phyloP scores from a whole-genome alignment of 2,888 invertebrate genomes.

The Cyaniris semiargus region DNA sequence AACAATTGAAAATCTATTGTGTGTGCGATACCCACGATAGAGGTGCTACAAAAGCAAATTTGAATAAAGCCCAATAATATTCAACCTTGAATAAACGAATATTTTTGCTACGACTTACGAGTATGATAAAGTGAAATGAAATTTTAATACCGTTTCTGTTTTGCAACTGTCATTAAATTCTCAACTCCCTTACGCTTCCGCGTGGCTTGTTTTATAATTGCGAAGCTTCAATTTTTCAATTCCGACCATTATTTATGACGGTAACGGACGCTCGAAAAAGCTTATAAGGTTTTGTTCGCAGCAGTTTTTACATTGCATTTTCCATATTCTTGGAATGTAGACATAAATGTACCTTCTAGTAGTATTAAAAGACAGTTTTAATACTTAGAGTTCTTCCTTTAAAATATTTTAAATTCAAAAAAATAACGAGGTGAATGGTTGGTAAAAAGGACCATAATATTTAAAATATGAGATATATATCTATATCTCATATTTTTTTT shows the following conservation, averaged over 20 bases:
- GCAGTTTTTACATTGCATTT: not conserved
- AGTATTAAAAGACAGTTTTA: too few relatives aligned
- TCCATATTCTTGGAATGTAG: not conserved
- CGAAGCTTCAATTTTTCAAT: not conserved
- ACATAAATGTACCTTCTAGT: not conserved
- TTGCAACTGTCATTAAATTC: slow-evolving; percentile 8
- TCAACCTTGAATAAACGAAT: not conserved
- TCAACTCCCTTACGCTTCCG: not conserved
- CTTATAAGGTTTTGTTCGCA: not conserved
- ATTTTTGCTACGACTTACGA: not conserved
- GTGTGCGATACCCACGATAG: too few relatives aligned
- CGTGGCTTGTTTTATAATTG: not conserved
- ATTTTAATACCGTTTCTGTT: not conserved
- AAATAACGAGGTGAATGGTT: too few relatives aligned
- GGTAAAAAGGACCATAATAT: too few relatives aligned
- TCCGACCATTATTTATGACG: not conserved
- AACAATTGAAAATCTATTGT: too few relatives aligned
- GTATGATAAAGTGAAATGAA: not conserved
- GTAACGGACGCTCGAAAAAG: not conserved
- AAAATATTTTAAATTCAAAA: too few relatives aligned
- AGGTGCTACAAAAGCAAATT: too few relatives aligned
- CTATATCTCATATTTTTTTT: too few relatives aligned
- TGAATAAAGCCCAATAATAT: not conserved
- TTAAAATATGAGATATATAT: too few relatives aligned
- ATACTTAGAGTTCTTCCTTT: too few relatives aligned